Evolutionary conservation across 2,113 vertebrate species (phyloP).

Genomic region (Malaclemys terrapin): DNA sequence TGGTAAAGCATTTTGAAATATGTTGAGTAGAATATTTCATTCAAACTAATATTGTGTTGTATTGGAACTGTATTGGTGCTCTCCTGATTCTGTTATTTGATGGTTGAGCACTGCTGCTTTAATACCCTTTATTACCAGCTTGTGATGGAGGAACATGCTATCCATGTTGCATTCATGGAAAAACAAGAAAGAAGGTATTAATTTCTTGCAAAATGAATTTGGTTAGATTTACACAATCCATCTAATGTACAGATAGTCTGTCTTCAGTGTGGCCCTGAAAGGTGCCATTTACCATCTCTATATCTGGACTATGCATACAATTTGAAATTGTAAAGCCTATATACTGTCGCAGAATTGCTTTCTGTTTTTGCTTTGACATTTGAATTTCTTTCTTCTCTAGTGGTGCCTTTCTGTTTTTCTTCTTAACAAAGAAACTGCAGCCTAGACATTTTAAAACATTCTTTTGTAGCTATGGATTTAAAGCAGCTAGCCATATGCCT

Average conservation of each 20-base stretch:
- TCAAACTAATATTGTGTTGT: neutral
- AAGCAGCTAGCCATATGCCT: neutral
- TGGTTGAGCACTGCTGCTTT: neutral
- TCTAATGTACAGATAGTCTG: neutral
- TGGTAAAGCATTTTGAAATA: neutral
- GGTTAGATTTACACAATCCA: neutral
- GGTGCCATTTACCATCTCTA: neutral
- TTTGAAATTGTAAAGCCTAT: too few relatives aligned
- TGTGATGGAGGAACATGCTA: neutral
- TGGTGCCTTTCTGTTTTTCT: neutral
- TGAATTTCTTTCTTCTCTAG: neutral
- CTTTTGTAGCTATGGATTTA: neutral
- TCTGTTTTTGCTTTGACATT: neutral
- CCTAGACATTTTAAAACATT: neutral
- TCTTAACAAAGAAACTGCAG: neutral
- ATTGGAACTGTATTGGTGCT: neutral
- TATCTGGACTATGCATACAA: too few relatives aligned
- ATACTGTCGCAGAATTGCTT: neutral
- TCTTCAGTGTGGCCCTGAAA: neutral
- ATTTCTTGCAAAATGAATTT: neutral
- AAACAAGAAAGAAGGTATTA: neutral
- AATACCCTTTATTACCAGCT: neutral
- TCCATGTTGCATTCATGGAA: neutral
- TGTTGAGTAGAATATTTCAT: neutral
- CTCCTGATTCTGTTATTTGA: neutral